Evolutionary conservation across 2,888 invertebrate species (phyloP).

Genomic region (Strigamia maritima): DNA sequence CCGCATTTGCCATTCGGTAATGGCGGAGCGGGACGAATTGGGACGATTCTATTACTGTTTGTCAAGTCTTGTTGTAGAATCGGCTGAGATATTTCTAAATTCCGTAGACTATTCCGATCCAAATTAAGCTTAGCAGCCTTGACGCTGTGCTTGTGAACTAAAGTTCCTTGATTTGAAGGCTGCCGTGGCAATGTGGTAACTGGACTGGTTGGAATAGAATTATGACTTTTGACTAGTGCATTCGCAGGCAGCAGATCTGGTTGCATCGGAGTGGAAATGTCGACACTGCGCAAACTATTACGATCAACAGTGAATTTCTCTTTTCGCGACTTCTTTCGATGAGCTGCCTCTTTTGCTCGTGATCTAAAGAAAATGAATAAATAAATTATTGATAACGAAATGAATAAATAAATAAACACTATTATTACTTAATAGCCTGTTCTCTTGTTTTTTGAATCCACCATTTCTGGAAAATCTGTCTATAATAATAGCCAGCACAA

Average conservation of each 20-base stretch:
- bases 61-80: constrained; percentile 64
- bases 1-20: constrained; percentile 9
- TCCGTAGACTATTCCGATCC: constrained; percentile 69
- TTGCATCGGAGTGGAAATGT: constrained; percentile 42
- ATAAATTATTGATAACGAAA: no score
- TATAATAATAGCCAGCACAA: constrained; percentile 71
- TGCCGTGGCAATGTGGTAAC: background rate
- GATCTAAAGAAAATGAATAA: constrained; percentile 39
- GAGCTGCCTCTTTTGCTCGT: constrained; percentile 44
- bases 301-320: constrained; percentile 40
- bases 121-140: constrained; percentile 66
- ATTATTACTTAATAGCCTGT: constrained; percentile 44
- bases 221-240: constrained; percentile 43
- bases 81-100: constrained; percentile 77
- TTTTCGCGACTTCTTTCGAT: constrained; percentile 42
- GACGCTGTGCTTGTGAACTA: constrained; percentile 61
- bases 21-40: constrained; percentile 57
- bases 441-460: constrained; percentile 50
- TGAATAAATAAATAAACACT: background rate
- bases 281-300: constrained; percentile 43
- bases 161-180: constrained; percentile 31
- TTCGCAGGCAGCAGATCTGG: constrained; percentile 31
- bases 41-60: constrained; percentile 59
- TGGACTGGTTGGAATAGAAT: constrained; percentile 45
- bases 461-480: constrained; percentile 63